phyloP scores from a whole-genome alignment of 2,888 invertebrate genomes.

The Hemithea aestivaria region DNA sequence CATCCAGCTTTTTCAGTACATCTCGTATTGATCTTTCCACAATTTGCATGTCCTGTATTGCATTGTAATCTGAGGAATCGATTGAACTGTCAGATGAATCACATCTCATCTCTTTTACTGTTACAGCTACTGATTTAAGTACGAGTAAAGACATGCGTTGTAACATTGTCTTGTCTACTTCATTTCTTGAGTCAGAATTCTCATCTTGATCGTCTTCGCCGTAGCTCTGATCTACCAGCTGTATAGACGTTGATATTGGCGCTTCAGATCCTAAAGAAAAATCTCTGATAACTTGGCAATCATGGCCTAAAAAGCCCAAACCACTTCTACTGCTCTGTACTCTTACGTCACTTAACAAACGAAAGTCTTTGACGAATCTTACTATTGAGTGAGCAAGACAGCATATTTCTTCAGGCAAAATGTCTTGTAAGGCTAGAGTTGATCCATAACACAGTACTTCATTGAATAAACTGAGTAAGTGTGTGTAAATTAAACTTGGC shows the following conservation, averaged over 20 bases:
- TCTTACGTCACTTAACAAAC: slow-evolving; percentile 81
- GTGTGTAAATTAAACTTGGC: slow-evolving; percentile 91
- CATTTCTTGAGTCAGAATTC: slow-evolving; percentile 58
- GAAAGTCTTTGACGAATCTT: slow-evolving; percentile 90
- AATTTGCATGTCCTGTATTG: slow-evolving; percentile 92
- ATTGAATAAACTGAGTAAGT: slow-evolving; percentile 90
- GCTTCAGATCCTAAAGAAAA: slow-evolving; percentile 60
- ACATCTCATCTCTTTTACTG: slow-evolving; percentile 92
- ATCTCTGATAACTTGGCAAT: slow-evolving; percentile 58
- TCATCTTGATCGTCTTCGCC: slow-evolving; percentile 66
- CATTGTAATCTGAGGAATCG: slow-evolving; percentile 90
- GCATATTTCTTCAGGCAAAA: slow-evolving; percentile 92
- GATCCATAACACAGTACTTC: slow-evolving; percentile 95
- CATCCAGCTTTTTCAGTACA: slow-evolving; percentile 88
- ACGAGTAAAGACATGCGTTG: slow-evolving; percentile 93
- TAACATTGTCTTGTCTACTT: slow-evolving; percentile 87
- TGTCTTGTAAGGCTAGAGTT: slow-evolving; percentile 92
- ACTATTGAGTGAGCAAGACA: slow-evolving; percentile 91
- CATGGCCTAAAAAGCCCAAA: slow-evolving; percentile 68
- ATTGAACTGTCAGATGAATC: slow-evolving; percentile 92
- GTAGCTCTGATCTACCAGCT: slow-evolving; percentile 68
- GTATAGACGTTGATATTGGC: slow-evolving; percentile 58
- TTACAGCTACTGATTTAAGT: slow-evolving; percentile 92
- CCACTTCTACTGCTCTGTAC: slow-evolving; percentile 65
- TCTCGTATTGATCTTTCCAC: slow-evolving; percentile 92